Evolutionary conservation across 2,888 invertebrate species (phyloP).

Genomic region (Drosophila nr. medialis): DNA sequence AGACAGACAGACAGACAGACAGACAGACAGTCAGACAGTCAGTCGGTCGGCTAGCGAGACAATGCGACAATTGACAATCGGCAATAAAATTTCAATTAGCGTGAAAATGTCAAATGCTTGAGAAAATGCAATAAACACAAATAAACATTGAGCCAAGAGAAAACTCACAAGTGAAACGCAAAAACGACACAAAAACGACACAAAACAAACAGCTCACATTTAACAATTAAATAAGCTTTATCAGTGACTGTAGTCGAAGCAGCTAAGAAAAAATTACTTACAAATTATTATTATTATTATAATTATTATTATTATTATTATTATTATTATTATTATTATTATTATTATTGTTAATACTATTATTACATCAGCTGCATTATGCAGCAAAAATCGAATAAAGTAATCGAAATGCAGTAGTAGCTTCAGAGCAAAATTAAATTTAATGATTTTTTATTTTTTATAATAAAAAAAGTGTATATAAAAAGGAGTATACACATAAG

Average conservation of each 20-base stretch:
- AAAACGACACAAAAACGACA: conserved; percentile 2
- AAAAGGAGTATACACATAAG: background rate
- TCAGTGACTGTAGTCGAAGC: background rate
- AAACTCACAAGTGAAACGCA: conserved; percentile 30
- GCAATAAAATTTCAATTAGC: conserved; percentile 71
- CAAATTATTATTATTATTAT: background rate
- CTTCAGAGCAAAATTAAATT: background rate
- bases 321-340: background rate
- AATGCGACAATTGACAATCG: conserved; percentile 68
- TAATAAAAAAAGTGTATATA: background rate
- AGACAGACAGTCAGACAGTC: background rate
- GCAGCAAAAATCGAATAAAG: background rate
- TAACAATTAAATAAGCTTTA: conserved; percentile 14
- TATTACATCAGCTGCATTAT: background rate
- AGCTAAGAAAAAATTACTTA: background rate
- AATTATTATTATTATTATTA: background rate
- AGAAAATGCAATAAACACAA: conserved; percentile 41
- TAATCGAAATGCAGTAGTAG: background rate
- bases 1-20: conserved; percentile 1
- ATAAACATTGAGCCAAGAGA: conserved; percentile 18
- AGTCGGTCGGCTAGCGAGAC: conserved; percentile 7
- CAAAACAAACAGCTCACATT: background rate
- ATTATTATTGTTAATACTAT: too few species aligned
- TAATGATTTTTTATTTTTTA: background rate
- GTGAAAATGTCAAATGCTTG: conserved; percentile 53